Base-by-base conservation (phyloP, 2,113 vertebrate species). In the Phylloscopus trochilus region DNA sequence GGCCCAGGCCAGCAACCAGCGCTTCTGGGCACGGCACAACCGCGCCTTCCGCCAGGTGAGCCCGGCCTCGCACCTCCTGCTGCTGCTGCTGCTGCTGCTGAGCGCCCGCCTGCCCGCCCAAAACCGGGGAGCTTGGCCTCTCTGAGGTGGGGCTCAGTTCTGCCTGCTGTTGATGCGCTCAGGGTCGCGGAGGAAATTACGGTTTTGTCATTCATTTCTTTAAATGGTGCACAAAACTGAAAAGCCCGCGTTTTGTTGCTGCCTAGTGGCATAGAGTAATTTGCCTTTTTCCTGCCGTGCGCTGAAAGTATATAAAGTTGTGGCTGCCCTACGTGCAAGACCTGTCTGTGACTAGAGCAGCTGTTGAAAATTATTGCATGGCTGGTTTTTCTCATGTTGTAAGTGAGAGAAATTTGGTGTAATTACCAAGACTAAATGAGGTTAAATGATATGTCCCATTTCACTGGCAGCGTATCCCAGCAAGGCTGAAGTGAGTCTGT, bases 21-120 rank as follows among this genome's bases (percentile, higher is more conserved):
- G 75, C 10, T 99, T 99, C 95, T 99, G 99, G 99, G 96, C 98
- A 3, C 95, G 93, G 26, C 99, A 99, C 97, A 99, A 99, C 91
- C 4, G 97, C 41, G 94, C 97, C 39, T 99, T 99, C 95, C 96
- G 19, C 68, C 97, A 98, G 99, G 99, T 99, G 47, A 95, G 96
- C 44, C 73, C 1, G 0, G 11, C 1, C 2, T 5, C 0, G 4
- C 0, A 0, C 23, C 43, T 2, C 23, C 43, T 2, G 5, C 31
- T 20, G 6, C 39, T 24, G 12, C 76, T 43, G 26, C 76, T 28
- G 77, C 56, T 63, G 56, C 72, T 15, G 17, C 75, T 39, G 6
- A 2, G 59, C 5, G 5, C 16, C 44, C 0, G 0, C 44, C 62
- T 2, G 16, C 37, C 33, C 6, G 6, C 60, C 47, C 2, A 0